A percentile compares a stretch with the other conserved stretches of the same genome.
Conservation (phyloP, 92 coral and sea anemone species). For the Zoanthus gigantus region DNA sequence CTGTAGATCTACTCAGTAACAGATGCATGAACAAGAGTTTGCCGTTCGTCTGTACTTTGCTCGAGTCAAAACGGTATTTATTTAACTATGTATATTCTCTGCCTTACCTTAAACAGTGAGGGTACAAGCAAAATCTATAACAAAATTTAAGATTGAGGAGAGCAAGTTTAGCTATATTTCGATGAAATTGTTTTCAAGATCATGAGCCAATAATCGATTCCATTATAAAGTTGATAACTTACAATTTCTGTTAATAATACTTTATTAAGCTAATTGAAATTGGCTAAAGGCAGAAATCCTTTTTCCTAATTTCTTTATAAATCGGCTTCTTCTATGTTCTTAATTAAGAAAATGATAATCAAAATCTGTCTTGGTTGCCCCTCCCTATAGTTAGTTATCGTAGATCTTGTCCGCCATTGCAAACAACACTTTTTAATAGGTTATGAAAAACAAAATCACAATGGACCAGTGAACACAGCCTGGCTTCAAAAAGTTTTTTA, state of each 20-base stretch:
- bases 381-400: constrained; percentile 25
- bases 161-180: background rate
- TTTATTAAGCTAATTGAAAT: constrained; percentile 40
- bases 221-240: constrained; percentile 1
- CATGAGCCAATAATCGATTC: constrained; percentile 21
- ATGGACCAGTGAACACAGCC: constrained; percentile 37
- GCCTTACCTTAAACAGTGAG: background rate
- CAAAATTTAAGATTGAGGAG: background rate
- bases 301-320: background rate
- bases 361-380: background rate
- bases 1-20: background rate
- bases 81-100: background rate
- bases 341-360: constrained; percentile 21
- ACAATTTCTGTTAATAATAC: constrained; percentile 39
- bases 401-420: constrained; percentile 37
- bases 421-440: constrained; percentile 16
- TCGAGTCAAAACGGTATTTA: background rate
- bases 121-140: background rate
- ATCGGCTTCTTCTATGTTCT: constrained; percentile 10
- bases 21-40: background rate
- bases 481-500: constrained; percentile 1
- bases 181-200: background rate
- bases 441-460: background rate
- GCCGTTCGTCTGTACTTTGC: background rate
- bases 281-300: background rate